Evolutionary conservation across 2,888 invertebrate species (phyloP), one percentile per base, ranked within the genome.

Genomic region (Loripinus fragilis): DNA sequence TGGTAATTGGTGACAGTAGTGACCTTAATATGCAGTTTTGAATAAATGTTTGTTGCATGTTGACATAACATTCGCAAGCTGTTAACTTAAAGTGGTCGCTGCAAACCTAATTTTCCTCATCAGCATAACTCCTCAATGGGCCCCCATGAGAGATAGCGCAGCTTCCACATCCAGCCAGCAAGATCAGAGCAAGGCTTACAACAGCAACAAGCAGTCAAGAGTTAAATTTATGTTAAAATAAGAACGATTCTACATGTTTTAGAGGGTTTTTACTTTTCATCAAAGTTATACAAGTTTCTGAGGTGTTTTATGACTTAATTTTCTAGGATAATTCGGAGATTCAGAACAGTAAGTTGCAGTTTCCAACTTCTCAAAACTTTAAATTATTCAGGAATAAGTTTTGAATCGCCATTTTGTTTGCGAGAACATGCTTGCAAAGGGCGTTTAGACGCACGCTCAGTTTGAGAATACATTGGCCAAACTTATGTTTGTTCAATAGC

Each of bases 121-220:
- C 55, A 55, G 55, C 55, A 55, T 55, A 55, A 55, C 55, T 55
- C 55, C 55, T 55, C 55, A 55, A 55, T 55, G 55, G 25, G 55
- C 55, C 55, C 55, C 55, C 55, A 55, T 28, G 55, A 55, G 55
- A 55, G 55, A 55, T 55, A 23, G 55, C 55, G 55, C 55, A 55
- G 55, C 55, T 55, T n/a, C n/a, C n/a, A n/a, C n/a, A n/a, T 10
- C 23, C 55, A 55, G 55, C 55, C 23, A 55, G 55, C 55, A 28
- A 28, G 55, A 28, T 55, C 55, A 55, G 55, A 28, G 25, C 55
- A 28, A 55, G 28, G 55, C 23, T 55, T 25, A 23, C 55, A 38
- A 12, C 38, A 55, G 28, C 28, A 55, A 28, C 8, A 28, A 2
- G 55, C 23, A 55, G 55, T 55, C 55, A 28, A 55, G 8, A 28